Evolutionary conservation across 2,797 vertebrate species (phyloP), one percentile per base, ranked within the genome.

Genomic region (Falco columbarius): DNA sequence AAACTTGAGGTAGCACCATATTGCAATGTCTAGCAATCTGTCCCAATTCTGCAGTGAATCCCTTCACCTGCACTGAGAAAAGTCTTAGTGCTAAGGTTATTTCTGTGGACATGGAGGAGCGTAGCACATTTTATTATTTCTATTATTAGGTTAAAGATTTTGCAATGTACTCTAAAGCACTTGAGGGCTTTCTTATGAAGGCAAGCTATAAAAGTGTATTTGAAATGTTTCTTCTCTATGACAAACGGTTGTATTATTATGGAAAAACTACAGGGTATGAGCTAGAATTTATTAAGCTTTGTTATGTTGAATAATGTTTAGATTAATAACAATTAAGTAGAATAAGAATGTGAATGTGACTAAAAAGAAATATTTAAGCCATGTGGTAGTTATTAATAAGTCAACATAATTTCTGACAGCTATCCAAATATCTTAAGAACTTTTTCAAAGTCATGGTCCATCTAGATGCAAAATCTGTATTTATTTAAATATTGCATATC

Each of bases 341-440:
- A 91, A 77, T 29, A 96, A 91, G 95, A 97, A 85, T 90, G 56
- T 90, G 86, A 93, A 73, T 95, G 47, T 52, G 52, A 91, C 90
- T 96, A 71, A 81, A 93, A 96, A 91, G 55, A 63, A 90, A 92
- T 92, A 83, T 66, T 91, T 86, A 72, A 83, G 42, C 49, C 79
- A 95, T 86, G 21, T 96, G 95, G 92, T 88, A 97, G 74, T 93
- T 94, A 96, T 96, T 97, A 97, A 95, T 96, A 95, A 96, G 71
- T 92, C 88, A 95, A 67, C 87, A 88, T 95, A 83, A 62, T 87
- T 95, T 96, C 95, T 95, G 93, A 96, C 70, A 97, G 86, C 44
- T 85, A 89, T 92, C 66, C 83, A 97, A 94, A 89, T 90, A 96
- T 63, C 67, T 85, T 74, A 74, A 94, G 83, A 90, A 74, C 49